A percentile compares a stretch with the other conserved stretches of the same genome.
These are phyloP conservation scores for Lottia scabra DNA, from an alignment of 2,888 invertebrate genomes.

Conservation along the genomic window DNA sequence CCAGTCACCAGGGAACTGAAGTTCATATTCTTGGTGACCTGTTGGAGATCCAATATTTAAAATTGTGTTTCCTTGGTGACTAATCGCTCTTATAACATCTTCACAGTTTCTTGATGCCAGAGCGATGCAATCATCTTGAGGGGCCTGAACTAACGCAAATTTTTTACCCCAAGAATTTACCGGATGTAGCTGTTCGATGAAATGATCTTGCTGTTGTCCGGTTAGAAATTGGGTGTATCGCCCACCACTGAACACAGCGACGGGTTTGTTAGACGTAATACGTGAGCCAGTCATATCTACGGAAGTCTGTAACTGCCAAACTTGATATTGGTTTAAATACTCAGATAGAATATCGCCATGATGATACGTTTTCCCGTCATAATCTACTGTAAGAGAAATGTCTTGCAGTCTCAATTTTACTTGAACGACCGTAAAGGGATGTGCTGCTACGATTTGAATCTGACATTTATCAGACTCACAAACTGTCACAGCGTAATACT, in stretches of 20 bases:
- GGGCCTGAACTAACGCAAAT: conserved; percentile 19
- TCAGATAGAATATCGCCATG: background rate
- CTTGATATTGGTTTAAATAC: conserved; percentile 1
- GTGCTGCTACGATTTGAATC: conserved; percentile 8
- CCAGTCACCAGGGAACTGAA: too few species aligned
- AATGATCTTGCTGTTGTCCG: background rate
- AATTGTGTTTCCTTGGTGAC: too few species aligned
- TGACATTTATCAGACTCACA: conserved; percentile 3
- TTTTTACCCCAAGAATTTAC: conserved; percentile 33
- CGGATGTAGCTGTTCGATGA: conserved; percentile 40
- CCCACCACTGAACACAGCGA: conserved; percentile 20
- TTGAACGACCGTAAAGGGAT: conserved; percentile 7
- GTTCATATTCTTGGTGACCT: too few species aligned
- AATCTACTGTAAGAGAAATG: background rate
- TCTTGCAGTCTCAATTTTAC: background rate
- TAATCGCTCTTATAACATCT: too few species aligned
- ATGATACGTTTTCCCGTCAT: background rate
- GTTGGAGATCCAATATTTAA: too few species aligned
- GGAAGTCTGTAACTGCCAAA: background rate
- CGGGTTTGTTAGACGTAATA: conserved; percentile 23
- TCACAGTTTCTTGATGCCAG: too few species aligned
- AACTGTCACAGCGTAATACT: conserved; percentile 12
- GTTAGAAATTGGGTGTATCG: background rate
- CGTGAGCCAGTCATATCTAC: conserved; percentile 19
- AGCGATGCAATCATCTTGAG: too few species aligned